Evolutionary conservation across 1,140 invertebrate genomes (phyloP).

Genomic region (Neelides sp.): DNA sequence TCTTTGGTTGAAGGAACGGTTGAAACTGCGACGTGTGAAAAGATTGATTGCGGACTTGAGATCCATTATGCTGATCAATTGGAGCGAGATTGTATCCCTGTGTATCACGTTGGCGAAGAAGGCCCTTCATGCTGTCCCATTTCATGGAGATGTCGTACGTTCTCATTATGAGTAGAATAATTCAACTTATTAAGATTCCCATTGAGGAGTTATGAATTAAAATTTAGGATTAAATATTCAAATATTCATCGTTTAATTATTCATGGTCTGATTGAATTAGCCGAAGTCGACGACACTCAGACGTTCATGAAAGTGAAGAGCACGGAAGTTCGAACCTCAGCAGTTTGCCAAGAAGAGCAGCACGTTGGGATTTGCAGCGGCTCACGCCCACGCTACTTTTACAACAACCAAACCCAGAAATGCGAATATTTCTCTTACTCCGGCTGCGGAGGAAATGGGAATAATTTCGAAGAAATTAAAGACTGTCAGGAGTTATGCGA

Average conservation of each 20-base stretch:
- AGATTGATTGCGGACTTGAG: constrained; percentile 29
- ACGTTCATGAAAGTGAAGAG: too few species aligned
- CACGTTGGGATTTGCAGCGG: constrained; percentile 23
- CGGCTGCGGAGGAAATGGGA: constrained; percentile 65
- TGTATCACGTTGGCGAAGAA: constrained; percentile 16
- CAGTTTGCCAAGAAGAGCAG: constrained; percentile 10
- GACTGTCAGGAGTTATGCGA: constrained; percentile 53
- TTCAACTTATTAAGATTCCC: too few species aligned
- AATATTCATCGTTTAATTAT: too few species aligned
- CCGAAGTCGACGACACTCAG: too few species aligned
- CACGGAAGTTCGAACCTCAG: neutral
- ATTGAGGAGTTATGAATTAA: too few species aligned
- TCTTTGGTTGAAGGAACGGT: constrained; percentile 15
- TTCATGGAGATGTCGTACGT: constrained; percentile 30
- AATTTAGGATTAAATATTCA: too few species aligned
- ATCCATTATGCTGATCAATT: constrained; percentile 23
- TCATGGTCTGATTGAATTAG: too few species aligned
- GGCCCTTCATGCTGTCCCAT: constrained; percentile 25
- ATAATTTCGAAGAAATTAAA: constrained; percentile 55
- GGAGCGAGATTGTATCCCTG: constrained; percentile 22
- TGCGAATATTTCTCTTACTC: constrained; percentile 69
- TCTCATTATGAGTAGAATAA: too few species aligned
- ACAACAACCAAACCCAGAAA: constrained; percentile 15
- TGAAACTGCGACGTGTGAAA: constrained; percentile 18
- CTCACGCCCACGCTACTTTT: constrained; percentile 23